phyloP scores from a whole-genome alignment of 1,140 invertebrate genomes.

The Listronotus bonariensis region DNA sequence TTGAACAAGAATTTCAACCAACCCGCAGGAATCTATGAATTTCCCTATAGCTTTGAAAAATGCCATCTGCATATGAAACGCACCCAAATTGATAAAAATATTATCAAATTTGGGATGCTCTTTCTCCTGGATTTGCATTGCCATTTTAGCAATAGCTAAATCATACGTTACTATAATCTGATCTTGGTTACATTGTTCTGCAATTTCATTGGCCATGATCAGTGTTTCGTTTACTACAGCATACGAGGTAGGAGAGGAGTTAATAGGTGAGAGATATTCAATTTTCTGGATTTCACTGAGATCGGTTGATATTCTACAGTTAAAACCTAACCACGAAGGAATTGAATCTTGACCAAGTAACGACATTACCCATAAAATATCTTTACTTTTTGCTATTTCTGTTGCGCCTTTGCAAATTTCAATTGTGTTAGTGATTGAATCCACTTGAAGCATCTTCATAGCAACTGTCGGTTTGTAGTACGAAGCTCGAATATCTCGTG shows the following conservation, averaged over 20 bases:
- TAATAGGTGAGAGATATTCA: too few relatives aligned
- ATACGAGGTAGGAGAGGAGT: slow-evolving; percentile 37
- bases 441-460: too few relatives aligned
- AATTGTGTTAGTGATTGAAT: too few relatives aligned
- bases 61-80: slow-evolving; percentile 59
- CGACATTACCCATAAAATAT: too few relatives aligned
- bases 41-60: slow-evolving; percentile 59
- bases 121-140: slow-evolving; percentile 52
- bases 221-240: slow-evolving; percentile 40
- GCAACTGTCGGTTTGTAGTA: too few relatives aligned
- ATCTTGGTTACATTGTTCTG: slow-evolving; percentile 33
- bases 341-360: too few relatives aligned
- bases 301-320: too few relatives aligned
- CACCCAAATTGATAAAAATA: slow-evolving; percentile 58
- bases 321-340: too few relatives aligned
- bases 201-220: slow-evolving; percentile 31
- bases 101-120: slow-evolving; percentile 52
- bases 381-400: too few relatives aligned
- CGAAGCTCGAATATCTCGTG: too few relatives aligned
- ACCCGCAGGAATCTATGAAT: slow-evolving; percentile 55
- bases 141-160: slow-evolving; percentile 54
- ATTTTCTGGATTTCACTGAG: too few relatives aligned
- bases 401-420: too few relatives aligned
- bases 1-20: slow-evolving; percentile 55
- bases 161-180: slow-evolving; percentile 50